Evolutionary conservation across 2,888 invertebrate species (phyloP), one percentile per base, ranked within the genome.

Genomic region (Andrena haemorrhoa): DNA sequence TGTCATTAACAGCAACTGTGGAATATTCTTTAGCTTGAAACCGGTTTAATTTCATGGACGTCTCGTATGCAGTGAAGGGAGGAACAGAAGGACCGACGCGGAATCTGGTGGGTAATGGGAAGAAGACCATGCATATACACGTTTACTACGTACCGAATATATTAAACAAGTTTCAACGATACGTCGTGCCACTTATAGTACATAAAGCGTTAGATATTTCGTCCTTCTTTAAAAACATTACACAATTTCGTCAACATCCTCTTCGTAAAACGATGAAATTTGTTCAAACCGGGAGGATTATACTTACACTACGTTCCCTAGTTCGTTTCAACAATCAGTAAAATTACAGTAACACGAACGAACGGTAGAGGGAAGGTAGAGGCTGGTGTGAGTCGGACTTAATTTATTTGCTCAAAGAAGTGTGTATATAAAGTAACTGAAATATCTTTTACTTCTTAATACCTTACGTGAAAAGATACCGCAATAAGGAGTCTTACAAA

Each of bases 401-500:
- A 75, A 71, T 82, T 86, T 81, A 79, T 81, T 85, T 83, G 49
- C 60, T 77, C 26, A 51, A 49, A 77, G 70, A 73, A 75, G 65
- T 76, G 60, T 68, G 49, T 77, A 65, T 81, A 70, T 81, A 85
- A 87, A 88, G 60, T 86, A 75, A 84, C 68, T 41, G 60, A 77
- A 73, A 74, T 71, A 71, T 84, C 49, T 61, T 72, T 86, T 75
- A 65, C 29, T 81, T 79, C 60, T 75, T 87, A 83, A 83, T 76
- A 70, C 75, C 75, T 87, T 85, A 78, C n/a, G 63, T 73, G 81
- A 65, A 83, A 69, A 79, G 35, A 79, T 85, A 85, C 35, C 74
- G 80, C 72, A 72, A 81, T 77, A 70, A 72, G 66, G 79, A 76
- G 79, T 77, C 84, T 88, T 87, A 88, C 56, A 75, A 77, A 71